A percentile compares a stretch with the other conserved stretches of the same genome.
Conservation (phyloP, 2,888 invertebrate genomes). For the Plagodis pulveraria region DNA sequence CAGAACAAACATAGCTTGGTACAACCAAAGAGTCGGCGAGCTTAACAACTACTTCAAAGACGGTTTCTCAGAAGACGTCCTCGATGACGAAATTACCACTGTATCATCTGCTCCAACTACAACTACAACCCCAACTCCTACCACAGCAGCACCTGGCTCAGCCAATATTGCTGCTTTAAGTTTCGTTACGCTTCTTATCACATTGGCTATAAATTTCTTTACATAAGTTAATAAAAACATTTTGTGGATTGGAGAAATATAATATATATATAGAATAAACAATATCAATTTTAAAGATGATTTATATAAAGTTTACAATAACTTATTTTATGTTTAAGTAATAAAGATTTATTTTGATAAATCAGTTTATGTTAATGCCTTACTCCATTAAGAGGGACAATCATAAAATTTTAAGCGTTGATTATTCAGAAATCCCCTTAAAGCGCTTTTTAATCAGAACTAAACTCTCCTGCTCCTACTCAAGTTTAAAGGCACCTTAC, state of each 20-base stretch:
- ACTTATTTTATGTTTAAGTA: neutral
- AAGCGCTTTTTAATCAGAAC: no score
- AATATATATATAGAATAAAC: no score
- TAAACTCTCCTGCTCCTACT: no score
- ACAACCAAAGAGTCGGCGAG: conserved; percentile 52
- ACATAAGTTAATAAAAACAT: conserved; percentile 8
- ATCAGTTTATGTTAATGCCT: no score
- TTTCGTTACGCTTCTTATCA: conserved; percentile 53
- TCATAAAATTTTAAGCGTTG: no score
- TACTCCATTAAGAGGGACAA: no score
- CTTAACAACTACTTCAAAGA: conserved; percentile 59
- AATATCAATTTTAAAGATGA: no score
- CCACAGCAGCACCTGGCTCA: conserved; percentile 28
- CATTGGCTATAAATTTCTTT: conserved; percentile 51
- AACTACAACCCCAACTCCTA: neutral
- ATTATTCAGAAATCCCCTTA: no score
- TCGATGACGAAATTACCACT: conserved; percentile 41
- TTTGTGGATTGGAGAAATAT: no score
- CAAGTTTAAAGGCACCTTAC: no score
- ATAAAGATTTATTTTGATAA: neutral
- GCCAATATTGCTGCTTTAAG: conserved; percentile 64
- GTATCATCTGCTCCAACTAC: neutral
- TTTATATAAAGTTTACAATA: neutral
- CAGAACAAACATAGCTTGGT: conserved; percentile 61
- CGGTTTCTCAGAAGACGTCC: conserved; percentile 60